Conservation (phyloP, 2,113 vertebrate genomes). For the Myodes glareolus region DNA sequence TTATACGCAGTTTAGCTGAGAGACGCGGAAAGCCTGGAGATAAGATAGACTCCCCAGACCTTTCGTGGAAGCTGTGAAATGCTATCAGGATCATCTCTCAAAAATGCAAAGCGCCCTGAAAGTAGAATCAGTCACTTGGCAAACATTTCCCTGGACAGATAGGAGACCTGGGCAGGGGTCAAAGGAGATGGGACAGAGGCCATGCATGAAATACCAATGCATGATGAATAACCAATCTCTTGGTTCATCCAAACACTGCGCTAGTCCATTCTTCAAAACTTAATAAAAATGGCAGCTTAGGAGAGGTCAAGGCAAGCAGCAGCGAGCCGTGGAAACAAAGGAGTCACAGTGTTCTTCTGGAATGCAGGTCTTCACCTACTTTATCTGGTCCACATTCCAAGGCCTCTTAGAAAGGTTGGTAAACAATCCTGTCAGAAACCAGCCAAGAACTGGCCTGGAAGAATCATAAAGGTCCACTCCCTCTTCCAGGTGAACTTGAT, state of each 20-base stretch:
- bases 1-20: constrained; percentile 47
- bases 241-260: not conserved
- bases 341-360: not conserved
- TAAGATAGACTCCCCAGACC: constrained; percentile 71
- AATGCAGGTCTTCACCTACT: constrained; percentile 32
- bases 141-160: constrained; percentile 70
- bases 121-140: constrained; percentile 71
- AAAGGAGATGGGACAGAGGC: not conserved
- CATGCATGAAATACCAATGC: not conserved
- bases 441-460: not conserved
- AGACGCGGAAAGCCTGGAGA: constrained; percentile 65
- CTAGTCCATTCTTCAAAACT: constrained; percentile 15
- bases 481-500: not conserved
- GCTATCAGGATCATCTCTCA: constrained; percentile 71
- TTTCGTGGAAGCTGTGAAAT: constrained; percentile 56
- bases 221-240: not conserved
- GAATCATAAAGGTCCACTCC: not conserved
- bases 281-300: not conserved
- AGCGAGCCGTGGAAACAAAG: constrained; percentile 31
- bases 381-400: constrained; percentile 70
- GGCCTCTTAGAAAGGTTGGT: constrained; percentile 40
- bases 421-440: constrained; percentile 54
- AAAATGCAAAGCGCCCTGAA: constrained; percentile 66
- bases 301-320: not conserved
- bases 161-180: not conserved